phyloP scores from a whole-genome alignment of 2,113 vertebrate genomes.

The Callithrix jacchus region DNA sequence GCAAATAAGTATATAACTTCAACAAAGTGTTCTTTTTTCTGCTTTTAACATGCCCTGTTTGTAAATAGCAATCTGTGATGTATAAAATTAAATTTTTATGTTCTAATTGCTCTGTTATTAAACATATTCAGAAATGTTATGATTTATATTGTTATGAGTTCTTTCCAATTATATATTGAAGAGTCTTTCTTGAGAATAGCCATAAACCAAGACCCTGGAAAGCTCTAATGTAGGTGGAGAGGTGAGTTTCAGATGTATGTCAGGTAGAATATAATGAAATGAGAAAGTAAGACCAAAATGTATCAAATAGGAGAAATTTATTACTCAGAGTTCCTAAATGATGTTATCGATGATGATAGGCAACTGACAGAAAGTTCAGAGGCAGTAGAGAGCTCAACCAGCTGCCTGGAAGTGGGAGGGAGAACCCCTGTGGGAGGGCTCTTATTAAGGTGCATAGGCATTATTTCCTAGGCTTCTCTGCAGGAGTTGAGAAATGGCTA shows the following conservation, averaged over 20 bases:
- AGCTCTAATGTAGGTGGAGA: not conserved
- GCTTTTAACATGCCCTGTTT: too few species aligned
- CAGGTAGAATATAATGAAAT: not conserved
- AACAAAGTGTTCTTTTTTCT: too few species aligned
- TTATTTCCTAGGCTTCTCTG: not conserved
- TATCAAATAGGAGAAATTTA: not conserved
- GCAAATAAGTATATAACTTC: too few species aligned
- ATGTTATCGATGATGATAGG: not conserved
- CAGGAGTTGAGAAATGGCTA: not conserved
- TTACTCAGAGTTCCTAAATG: not conserved
- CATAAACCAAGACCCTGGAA: not conserved
- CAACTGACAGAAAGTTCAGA: not conserved
- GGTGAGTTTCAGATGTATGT: not conserved
- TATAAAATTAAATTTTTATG: not conserved
- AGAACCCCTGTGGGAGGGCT: not conserved
- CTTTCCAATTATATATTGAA: not conserved
- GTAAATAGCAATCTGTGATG: too few species aligned
- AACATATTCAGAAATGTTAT: not conserved
- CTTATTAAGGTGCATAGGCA: not conserved
- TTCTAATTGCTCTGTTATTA: not conserved
- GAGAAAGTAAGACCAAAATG: not conserved
- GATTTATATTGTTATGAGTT: not conserved
- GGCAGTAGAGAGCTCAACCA: not conserved
- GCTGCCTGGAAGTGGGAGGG: not conserved
- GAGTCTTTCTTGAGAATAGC: not conserved